These are phyloP conservation scores for Elephas maximus DNA, from an alignment of 2,113 vertebrate species.

Conservation along the genomic window DNA sequence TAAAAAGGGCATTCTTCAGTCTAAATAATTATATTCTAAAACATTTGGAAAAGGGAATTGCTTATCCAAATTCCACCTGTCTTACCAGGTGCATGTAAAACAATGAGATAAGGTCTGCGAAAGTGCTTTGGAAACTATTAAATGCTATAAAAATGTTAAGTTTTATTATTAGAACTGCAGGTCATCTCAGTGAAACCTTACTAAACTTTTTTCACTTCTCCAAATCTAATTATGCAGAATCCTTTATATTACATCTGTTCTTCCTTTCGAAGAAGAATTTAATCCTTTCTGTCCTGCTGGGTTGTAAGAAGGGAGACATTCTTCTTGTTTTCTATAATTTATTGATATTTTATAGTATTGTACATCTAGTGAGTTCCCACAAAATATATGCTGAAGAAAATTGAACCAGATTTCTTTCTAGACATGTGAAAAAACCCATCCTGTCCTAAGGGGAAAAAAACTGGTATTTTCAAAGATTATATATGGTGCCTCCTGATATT, in stretches of 20 bases:
- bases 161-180: conserved; percentile 68
- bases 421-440: background rate
- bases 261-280: conserved; percentile 56
- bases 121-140: conserved; percentile 53
- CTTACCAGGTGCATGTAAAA: conserved; percentile 61
- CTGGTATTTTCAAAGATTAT: conserved; percentile 40
- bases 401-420: conserved; percentile 41
- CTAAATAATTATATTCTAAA: conserved; percentile 54
- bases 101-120: conserved; percentile 63
- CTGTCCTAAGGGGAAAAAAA: background rate
- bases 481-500: background rate
- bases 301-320: conserved; percentile 29
- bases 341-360: conserved; percentile 43
- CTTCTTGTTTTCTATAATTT: conserved; percentile 50
- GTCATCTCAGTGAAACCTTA: conserved; percentile 62
- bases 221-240: conserved; percentile 56
- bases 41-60: conserved; percentile 49
- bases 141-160: conserved; percentile 69
- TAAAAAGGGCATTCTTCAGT: conserved; percentile 58
- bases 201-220: conserved; percentile 64
- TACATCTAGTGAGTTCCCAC: background rate
- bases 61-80: conserved; percentile 44
- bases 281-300: conserved; percentile 52
- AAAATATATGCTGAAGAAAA: background rate
- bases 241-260: conserved; percentile 62